Evolutionary conservation across 2,797 vertebrate genomes (phyloP).

Genomic region (Tragopan temminckii): DNA sequence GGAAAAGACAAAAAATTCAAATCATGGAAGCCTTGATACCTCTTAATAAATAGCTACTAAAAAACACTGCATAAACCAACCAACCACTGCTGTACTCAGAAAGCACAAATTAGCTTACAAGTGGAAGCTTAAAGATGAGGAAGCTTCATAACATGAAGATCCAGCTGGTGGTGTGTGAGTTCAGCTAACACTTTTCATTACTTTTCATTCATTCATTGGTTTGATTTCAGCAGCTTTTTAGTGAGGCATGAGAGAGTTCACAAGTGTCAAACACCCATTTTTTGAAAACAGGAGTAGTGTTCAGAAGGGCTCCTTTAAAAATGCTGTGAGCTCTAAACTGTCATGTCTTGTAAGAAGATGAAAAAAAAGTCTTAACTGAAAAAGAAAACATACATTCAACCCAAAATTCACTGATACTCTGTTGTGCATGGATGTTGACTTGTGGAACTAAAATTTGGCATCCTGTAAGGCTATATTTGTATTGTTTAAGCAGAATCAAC

Average conservation of each 20-base stretch:
- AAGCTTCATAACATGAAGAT: not conserved
- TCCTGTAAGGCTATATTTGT: not conserved
- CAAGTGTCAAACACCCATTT: not conserved
- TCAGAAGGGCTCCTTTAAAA: not conserved
- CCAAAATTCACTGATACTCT: not conserved
- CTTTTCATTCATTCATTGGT: too few relatives aligned
- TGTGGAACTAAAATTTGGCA: not conserved
- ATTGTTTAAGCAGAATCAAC: not conserved
- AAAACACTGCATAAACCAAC: not conserved
- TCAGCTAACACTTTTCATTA: not conserved
- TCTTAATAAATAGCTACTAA: not conserved
- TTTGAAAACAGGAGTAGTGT: not conserved
- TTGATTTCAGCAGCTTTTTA: not conserved
- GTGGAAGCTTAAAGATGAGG: not conserved
- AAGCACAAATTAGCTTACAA: not conserved
- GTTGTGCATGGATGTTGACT: not conserved
- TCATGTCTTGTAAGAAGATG: not conserved
- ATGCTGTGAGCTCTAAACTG: not conserved
- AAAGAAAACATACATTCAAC: not conserved
- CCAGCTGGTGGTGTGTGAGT: not conserved
- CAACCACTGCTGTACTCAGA: not conserved
- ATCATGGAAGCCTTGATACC: not conserved
- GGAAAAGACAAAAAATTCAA: not conserved
- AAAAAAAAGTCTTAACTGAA: not conserved
- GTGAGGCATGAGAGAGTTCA: not conserved